Evolutionary conservation across 2,113 vertebrate genomes (phyloP).

Genomic region (Ammodytes dubius): DNA sequence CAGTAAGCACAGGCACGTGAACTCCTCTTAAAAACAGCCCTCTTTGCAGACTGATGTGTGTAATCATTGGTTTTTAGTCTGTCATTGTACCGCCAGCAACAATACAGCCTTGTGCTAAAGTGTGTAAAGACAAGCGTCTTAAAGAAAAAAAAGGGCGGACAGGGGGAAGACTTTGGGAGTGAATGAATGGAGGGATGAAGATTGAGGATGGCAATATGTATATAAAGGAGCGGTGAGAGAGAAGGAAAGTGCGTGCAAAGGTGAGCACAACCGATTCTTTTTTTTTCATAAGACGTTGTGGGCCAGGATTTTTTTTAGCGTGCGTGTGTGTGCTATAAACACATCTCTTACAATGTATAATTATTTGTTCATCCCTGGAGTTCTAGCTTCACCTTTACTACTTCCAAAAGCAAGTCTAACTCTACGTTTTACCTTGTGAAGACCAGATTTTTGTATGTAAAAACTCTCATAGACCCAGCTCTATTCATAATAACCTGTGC

Average conservation of each 20-base stretch:
- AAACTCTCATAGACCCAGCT: not conserved
- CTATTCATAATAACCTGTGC: not conserved
- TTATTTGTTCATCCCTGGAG: not conserved
- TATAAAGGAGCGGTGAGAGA: constrained; percentile 10
- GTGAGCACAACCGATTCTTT: not conserved
- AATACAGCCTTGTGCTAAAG: constrained; percentile 7
- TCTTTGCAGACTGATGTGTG: constrained; percentile 26
- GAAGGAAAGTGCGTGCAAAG: not conserved
- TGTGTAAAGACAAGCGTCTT: not conserved
- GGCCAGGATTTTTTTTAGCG: not conserved
- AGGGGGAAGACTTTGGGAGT: not conserved
- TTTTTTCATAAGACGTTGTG: no score
- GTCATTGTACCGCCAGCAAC: constrained; percentile 22
- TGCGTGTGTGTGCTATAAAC: no score
- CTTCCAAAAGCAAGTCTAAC: not conserved
- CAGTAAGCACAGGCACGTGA: constrained; percentile 1
- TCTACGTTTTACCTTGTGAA: not conserved
- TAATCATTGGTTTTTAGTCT: constrained; percentile 1
- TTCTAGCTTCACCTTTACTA: not conserved
- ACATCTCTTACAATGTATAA: not conserved
- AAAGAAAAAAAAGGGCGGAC: not conserved
- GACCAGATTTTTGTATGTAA: not conserved
- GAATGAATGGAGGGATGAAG: not conserved
- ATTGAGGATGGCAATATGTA: not conserved
- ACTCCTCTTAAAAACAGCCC: not conserved